Conservation (phyloP, 2,113 vertebrate genomes). For the Notiomystis cincta region DNA sequence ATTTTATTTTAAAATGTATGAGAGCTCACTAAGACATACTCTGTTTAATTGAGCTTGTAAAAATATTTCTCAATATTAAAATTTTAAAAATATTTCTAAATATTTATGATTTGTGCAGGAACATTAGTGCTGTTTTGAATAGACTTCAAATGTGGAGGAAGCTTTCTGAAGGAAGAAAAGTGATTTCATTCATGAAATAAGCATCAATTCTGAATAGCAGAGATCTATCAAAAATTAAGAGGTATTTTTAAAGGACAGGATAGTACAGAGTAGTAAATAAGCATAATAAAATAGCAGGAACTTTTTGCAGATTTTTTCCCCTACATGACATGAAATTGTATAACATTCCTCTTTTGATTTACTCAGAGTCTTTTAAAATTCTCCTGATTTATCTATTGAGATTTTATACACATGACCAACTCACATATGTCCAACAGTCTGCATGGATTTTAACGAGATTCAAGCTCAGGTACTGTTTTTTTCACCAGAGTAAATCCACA, state of each 20-base stretch:
- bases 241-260: background rate
- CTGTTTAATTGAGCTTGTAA: background rate
- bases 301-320: background rate
- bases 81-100: background rate
- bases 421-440: background rate
- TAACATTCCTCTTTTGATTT: background rate
- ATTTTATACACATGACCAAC: background rate
- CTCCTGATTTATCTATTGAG: background rate
- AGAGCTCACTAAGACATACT: background rate
- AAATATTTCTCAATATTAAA: background rate
- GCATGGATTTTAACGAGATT: background rate
- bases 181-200: conserved; percentile 4
- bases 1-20: background rate
- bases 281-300: background rate
- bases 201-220: background rate
- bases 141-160: conserved; percentile 1
- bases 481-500: background rate
- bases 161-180: background rate
- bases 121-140: background rate
- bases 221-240: background rate
- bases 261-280: background rate
- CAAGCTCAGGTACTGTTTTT: background rate
- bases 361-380: background rate
- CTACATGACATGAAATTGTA: background rate
- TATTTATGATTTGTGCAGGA: background rate